These are phyloP conservation scores for Cryptophagus acutangulus DNA, from an alignment of 2,888 invertebrate genomes.

Conservation along the genomic window DNA sequence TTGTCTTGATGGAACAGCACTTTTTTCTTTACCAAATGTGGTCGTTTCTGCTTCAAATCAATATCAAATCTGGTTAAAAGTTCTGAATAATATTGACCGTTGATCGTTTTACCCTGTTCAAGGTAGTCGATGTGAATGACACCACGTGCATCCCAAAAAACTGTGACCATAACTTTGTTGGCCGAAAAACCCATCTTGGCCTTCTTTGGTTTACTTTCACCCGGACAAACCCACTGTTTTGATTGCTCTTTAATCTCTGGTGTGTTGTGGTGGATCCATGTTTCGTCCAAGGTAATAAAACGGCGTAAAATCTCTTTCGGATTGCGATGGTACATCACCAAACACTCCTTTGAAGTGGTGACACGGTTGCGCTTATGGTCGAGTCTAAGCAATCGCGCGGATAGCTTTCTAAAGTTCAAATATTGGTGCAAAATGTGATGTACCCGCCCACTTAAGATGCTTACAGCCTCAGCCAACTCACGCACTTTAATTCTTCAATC, in stretches of 20 bases:
- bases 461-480: constrained; percentile 17
- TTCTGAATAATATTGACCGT: constrained; percentile 9
- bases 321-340: constrained; percentile 15
- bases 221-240: constrained; percentile 13
- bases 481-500: constrained; percentile 21
- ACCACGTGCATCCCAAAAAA: constrained; percentile 36
- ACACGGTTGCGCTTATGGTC: constrained; percentile 16
- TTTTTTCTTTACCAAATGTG: constrained; percentile 7
- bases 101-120: constrained; percentile 34
- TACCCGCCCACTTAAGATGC: constrained; percentile 9
- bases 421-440: constrained; percentile 23
- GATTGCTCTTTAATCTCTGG: constrained; percentile 14
- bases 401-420: constrained; percentile 35
- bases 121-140: constrained; percentile 37
- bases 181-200: constrained; percentile 27
- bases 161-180: constrained; percentile 33
- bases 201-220: constrained; percentile 23
- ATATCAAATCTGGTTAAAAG: constrained; percentile 2
- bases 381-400: constrained; percentile 31
- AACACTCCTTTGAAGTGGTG: constrained; percentile 17
- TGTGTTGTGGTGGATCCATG: constrained; percentile 14
- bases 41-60: constrained; percentile 1
- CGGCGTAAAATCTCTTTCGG: constrained; percentile 17
- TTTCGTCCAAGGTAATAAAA: constrained; percentile 18
- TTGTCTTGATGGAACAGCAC: constrained; percentile 8